These are phyloP conservation scores for Saguinus imperator DNA, from an alignment of 2,113 vertebrate genomes.

Conservation along the genomic window DNA sequence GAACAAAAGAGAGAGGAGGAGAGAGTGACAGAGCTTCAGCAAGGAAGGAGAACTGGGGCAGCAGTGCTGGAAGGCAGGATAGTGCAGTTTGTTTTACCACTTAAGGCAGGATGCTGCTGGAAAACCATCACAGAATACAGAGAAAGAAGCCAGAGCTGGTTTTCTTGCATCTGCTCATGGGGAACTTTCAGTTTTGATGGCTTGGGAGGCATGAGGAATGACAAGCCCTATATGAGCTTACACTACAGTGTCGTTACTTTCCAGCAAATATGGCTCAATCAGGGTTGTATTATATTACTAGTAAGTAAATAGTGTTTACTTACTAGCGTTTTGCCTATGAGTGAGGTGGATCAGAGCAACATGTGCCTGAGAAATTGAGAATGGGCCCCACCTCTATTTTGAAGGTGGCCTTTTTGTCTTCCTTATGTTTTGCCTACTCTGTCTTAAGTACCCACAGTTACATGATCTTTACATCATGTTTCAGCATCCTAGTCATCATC, in stretches of 20 bases:
- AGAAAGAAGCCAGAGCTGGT: not conserved
- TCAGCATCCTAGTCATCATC: not conserved
- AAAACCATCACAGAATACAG: not conserved
- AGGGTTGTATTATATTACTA: not conserved
- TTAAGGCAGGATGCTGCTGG: not conserved
- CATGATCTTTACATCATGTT: not conserved
- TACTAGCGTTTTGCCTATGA: not conserved
- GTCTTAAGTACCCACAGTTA: not conserved
- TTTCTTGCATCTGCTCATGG: not conserved
- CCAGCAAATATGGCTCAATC: not conserved
- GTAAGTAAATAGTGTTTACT: not conserved
- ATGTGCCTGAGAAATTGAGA: not conserved
- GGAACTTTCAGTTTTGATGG: not conserved
- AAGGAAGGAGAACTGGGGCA: not conserved
- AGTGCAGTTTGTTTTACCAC: accelerated
- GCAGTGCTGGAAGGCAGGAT: not conserved
- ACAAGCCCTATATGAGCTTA: not conserved
- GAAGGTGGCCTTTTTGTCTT: not conserved
- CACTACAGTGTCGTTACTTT: not conserved
- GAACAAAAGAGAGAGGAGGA: not conserved
- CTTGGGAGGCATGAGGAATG: not conserved
- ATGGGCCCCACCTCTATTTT: not conserved
- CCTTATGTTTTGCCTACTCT: not conserved
- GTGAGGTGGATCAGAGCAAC: not conserved
- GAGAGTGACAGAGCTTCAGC: not conserved